Evolutionary conservation across 2,113 vertebrate genomes (phyloP).

Genomic region (Astatotilapia flaviijosephi): DNA sequence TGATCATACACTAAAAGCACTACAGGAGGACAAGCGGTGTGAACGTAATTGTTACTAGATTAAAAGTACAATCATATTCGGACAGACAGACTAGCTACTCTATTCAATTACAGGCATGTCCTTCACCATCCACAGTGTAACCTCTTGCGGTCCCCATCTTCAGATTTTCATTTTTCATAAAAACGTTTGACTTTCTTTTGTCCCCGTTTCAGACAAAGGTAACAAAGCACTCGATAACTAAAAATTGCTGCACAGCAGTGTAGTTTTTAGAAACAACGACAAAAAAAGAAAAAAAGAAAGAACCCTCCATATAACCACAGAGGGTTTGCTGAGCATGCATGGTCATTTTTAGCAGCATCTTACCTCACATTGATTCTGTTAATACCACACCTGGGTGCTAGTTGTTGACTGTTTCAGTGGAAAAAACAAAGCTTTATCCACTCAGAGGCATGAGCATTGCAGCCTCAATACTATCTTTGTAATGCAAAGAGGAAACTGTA

Average conservation of each 20-base stretch:
- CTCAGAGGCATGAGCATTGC: background rate
- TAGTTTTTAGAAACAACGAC: background rate
- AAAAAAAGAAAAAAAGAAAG: background rate
- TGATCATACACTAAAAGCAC: background rate
- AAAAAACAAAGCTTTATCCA: background rate
- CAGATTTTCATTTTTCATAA: background rate
- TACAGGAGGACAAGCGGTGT: background rate
- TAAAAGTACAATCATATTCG: background rate
- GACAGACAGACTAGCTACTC: background rate
- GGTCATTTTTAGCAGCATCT: constrained; percentile 26
- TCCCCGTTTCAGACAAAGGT: background rate
- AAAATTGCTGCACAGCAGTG: background rate
- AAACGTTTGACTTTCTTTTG: background rate
- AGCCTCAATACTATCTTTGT: background rate
- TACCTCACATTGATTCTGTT: background rate
- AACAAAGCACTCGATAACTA: background rate
- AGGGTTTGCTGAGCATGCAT: constrained; percentile 28
- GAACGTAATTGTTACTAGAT: constrained; percentile 4
- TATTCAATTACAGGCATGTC: background rate
- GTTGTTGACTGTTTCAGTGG: background rate
- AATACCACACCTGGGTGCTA: constrained; percentile 15
- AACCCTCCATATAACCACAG: background rate
- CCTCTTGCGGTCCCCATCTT: background rate
- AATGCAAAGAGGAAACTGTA: background rate
- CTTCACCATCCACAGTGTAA: background rate